Percentiles rank a stretch among this genome's conserved stretches.
phyloP scores from a whole-genome alignment of 2,113 vertebrate genomes.

The Vulpes vulpes region DNA sequence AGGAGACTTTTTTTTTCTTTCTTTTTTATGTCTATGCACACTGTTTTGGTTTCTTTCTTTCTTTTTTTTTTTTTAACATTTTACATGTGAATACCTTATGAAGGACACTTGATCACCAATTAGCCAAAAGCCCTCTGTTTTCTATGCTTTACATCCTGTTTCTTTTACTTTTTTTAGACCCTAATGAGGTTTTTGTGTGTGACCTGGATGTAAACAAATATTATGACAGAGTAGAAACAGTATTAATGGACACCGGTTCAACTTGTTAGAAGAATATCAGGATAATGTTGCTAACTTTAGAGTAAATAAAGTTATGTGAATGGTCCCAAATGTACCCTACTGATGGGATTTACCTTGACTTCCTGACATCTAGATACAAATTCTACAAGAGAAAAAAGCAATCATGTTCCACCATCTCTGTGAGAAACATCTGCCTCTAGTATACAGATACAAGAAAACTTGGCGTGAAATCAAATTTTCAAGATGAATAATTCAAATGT shows the following conservation, averaged over 20 bases:
- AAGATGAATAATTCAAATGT: constrained; percentile 24
- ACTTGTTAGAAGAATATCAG: neutral
- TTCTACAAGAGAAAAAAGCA: neutral
- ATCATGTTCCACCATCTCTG: neutral
- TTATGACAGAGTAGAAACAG: neutral
- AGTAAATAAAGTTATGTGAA: neutral
- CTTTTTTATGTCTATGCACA: neutral
- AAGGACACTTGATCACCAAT: neutral
- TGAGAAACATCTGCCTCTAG: neutral
- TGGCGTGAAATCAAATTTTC: neutral
- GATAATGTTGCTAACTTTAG: neutral
- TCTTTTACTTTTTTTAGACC: neutral
- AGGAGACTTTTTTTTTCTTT: neutral
- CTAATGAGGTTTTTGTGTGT: neutral
- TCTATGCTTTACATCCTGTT: neutral
- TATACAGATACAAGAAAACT: neutral
- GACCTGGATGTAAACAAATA: neutral
- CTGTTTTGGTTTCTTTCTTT: neutral
- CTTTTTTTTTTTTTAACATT: neutral
- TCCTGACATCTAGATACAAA: neutral
- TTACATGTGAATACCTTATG: neutral
- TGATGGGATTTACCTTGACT: neutral
- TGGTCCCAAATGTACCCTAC: neutral
- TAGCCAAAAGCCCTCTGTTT: neutral
- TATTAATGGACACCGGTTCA: neutral